phyloP scores from a whole-genome alignment of 35 echinoderm and acorn worm species.

The Stichopus chloronotus region DNA sequence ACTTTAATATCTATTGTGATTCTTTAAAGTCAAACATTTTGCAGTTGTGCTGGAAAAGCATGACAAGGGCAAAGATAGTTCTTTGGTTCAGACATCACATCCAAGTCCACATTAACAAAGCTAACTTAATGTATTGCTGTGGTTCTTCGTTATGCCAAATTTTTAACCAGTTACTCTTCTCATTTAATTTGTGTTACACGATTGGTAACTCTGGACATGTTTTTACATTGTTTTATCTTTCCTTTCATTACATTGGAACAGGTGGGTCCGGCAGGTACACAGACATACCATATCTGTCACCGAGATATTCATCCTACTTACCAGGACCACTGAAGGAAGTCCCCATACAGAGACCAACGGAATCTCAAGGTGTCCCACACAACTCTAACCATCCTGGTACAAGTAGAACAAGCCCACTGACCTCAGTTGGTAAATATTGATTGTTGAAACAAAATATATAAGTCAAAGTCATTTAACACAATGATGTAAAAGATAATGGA shows the following conservation, averaged over 20 bases:
- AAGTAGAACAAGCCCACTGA: not conserved
- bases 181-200: not conserved
- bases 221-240: not conserved
- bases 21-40: too few species aligned
- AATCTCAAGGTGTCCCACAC: not conserved
- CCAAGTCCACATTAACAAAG: not conserved
- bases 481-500: too few species aligned
- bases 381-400: not conserved
- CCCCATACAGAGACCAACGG: not conserved
- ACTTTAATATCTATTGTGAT: too few species aligned
- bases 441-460: not conserved
- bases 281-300: not conserved
- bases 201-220: not conserved
- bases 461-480: not conserved
- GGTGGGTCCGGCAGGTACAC: not conserved
- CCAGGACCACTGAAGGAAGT: not conserved
- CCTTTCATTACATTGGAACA: not conserved
- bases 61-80: too few species aligned
- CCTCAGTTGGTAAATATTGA: not conserved
- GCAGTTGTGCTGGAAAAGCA: too few species aligned
- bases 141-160: not conserved
- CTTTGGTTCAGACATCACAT: too few species aligned
- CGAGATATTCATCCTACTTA: not conserved
- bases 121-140: not conserved
- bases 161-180: too few species aligned